A percentile compares a stretch with the other conserved stretches of the same genome.
Conservation (phyloP, 2,113 vertebrate genomes). For the Otus sunia region DNA sequence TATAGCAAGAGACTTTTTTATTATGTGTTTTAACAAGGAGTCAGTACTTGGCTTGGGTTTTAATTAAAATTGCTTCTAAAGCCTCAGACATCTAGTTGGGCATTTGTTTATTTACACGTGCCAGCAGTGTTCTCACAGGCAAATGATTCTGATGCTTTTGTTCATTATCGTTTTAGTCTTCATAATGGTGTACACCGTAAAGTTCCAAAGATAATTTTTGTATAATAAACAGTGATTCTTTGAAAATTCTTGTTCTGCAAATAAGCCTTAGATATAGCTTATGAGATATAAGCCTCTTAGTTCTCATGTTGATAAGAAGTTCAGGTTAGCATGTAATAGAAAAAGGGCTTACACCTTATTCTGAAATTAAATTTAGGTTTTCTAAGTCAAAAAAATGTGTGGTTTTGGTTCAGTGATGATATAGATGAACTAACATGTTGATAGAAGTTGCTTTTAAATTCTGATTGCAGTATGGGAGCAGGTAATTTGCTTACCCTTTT, state of each 20-base stretch:
- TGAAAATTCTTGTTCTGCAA: background rate
- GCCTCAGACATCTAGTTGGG: background rate
- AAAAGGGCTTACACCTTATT: background rate
- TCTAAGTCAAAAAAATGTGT: background rate
- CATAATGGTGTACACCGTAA: accelerated
- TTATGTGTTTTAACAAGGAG: background rate
- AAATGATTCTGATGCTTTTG: background rate
- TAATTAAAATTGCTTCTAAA: background rate
- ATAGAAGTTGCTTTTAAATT: background rate
- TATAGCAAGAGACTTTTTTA: background rate
- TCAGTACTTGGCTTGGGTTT: background rate
- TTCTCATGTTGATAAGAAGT: background rate
- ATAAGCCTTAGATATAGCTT: background rate
- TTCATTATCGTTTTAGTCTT: background rate
- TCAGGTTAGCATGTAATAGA: background rate
- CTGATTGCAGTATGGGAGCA: background rate
- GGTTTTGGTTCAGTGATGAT: background rate
- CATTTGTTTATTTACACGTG: background rate
- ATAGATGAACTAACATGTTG: background rate
- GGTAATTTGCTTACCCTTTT: background rate
- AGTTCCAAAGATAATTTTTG: background rate
- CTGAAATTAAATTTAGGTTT: background rate
- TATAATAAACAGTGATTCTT: background rate
- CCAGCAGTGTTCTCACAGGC: background rate
- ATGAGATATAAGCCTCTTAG: background rate